Conservation (phyloP, 2,113 vertebrate species). For the Gasterosteus aculeatus region DNA sequence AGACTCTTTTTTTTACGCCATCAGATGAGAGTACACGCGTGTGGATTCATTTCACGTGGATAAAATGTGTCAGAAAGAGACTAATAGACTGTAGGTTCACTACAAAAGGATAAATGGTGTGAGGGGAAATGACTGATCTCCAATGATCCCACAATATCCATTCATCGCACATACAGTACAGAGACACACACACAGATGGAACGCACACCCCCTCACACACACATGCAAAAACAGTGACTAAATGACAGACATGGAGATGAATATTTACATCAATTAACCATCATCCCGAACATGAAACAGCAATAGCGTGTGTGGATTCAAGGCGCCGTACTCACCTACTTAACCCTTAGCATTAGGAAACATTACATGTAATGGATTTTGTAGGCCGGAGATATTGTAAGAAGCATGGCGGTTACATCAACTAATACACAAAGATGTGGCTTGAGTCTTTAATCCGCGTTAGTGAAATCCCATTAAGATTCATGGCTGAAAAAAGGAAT, state of each 20-base stretch:
- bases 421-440: conserved; percentile 66
- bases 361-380: conserved; percentile 49
- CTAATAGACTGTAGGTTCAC: conserved; percentile 5
- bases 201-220: not conserved
- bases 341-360: conserved; percentile 64
- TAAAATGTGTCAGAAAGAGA: conserved; percentile 1
- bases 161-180: not conserved
- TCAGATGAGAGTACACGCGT: not conserved
- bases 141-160: conserved; percentile 34
- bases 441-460: conserved; percentile 77
- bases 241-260: not conserved
- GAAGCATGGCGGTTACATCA: conserved; percentile 55
- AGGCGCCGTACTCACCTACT: conserved; percentile 75
- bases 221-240: conserved; percentile 3
- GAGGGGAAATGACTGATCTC: conserved; percentile 38
- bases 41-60: not conserved
- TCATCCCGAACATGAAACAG: conserved; percentile 50
- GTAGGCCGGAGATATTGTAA: conserved; percentile 58
- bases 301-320: conserved; percentile 45
- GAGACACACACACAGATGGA: conserved; percentile 14
- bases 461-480: conserved; percentile 77
- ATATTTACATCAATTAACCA: conserved; percentile 27
- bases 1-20: not conserved
- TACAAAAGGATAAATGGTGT: conserved; percentile 25
- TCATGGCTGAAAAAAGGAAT: conserved; percentile 66